Evolutionary conservation across 2,797 vertebrate species (phyloP), one percentile per base, ranked within the genome.

Genomic region (Argentina silus): DNA sequence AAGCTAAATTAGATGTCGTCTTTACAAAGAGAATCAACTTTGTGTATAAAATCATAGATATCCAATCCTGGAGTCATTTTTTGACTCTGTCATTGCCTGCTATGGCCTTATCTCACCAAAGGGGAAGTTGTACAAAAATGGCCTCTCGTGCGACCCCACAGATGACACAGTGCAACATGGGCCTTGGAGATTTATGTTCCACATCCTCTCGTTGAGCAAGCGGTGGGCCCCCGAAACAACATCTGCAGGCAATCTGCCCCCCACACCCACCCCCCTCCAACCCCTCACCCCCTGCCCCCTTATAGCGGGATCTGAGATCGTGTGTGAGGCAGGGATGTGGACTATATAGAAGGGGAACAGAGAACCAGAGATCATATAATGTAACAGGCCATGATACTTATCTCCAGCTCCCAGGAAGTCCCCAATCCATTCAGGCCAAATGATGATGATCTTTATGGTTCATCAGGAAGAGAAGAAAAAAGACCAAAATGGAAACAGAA

Each of bases 241-340:
- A 88, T 90, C 88, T 90, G 90, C 85, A 89, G 83, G 81, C 85
- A 90, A 90, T 92, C 90, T 86, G 1, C 27, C 77, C 84, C 81
- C 82, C 73, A 27, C 80, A n/a, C 27, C 27, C 27, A 36, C 27
- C 44, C 56, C 73, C 73, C 67, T 4, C 27, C 27, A 36, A 1
- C 44, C 56, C 73, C 73, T 64, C 84, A 83, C 70, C 67, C 73
- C 76, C 72, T 14, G 42, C 55, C 63, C 73, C 70, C 50, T 23
- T 65, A 67, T 70, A 51, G 59, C 59, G 6, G 71, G 78, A 67
- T 17, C 71, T 50, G 67, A 72, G 83, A 67, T 82, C 14, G 7
- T 43, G 77, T 73, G 66, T 65, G 69, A 75, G 57, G 76, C 62
- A 42, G 78, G 73, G 72, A 19, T 44, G 47, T 27, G 19, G 11